Conservation (phyloP, 2,113 vertebrate species). For the Euleptes europaea region DNA sequence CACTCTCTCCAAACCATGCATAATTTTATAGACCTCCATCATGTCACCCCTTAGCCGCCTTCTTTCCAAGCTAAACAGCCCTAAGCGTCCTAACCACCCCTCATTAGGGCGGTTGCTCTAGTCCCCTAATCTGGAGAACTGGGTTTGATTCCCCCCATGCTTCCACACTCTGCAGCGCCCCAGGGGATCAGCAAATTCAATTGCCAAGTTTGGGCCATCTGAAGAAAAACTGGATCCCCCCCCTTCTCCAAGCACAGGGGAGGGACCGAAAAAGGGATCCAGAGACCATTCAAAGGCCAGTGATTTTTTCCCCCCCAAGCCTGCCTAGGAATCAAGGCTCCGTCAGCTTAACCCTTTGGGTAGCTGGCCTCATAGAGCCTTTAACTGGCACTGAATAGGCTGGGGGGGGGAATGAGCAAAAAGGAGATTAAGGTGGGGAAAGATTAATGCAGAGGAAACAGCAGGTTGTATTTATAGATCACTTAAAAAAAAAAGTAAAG, state of each 20-base stretch:
- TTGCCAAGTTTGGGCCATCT: neutral
- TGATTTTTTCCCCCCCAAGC: neutral
- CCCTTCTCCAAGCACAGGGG: neutral
- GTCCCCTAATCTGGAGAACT: no score
- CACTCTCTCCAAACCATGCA: no score
- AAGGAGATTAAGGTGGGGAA: neutral
- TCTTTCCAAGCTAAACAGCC: no score
- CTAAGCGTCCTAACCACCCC: no score
- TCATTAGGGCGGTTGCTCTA: no score
- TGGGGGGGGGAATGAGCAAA: neutral
- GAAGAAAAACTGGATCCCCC: no score
- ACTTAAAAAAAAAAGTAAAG: neutral
- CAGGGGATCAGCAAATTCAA: neutral
- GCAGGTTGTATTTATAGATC: neutral
- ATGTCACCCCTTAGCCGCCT: no score
- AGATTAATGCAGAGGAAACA: neutral
- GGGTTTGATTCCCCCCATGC: no score
- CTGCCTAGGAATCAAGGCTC: neutral
- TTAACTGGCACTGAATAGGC: neutral
- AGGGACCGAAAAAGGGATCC: neutral
- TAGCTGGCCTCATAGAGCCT: no score
- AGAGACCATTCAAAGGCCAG: neutral
- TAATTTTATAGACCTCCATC: no score
- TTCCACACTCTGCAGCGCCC: no score
- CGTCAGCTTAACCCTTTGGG: neutral